Conservation (phyloP, 92 coral and sea anemone species). For the Virgularia gustaviana region DNA sequence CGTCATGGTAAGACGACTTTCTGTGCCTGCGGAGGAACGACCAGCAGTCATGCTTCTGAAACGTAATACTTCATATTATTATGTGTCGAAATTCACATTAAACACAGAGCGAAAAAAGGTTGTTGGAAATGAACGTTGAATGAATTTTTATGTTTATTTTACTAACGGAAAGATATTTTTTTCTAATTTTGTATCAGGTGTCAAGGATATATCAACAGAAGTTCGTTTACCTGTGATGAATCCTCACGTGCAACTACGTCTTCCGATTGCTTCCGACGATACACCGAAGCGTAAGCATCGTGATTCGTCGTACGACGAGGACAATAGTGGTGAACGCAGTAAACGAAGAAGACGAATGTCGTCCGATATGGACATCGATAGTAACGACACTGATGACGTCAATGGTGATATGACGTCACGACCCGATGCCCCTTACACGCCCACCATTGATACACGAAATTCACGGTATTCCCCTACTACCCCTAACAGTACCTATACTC, state of each 20-base stretch:
- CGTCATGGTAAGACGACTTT: too few relatives aligned
- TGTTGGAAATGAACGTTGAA: neutral
- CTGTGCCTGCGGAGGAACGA: too few relatives aligned
- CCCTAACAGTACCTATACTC: slow-evolving; percentile 1
- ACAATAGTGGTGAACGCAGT: slow-evolving; percentile 5
- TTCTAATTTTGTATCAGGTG: slow-evolving; percentile 42
- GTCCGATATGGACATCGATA: slow-evolving; percentile 86
- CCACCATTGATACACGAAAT: neutral
- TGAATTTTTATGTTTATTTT: neutral
- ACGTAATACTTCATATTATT: too few relatives aligned
- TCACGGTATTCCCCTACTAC: neutral
- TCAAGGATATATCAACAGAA: slow-evolving; percentile 51
- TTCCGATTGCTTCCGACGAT: slow-evolving; percentile 16
- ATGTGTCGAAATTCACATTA: too few relatives aligned
- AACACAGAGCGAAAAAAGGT: neutral
- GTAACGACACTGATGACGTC: slow-evolving; percentile 38
- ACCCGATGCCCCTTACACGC: neutral
- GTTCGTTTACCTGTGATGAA: slow-evolving; percentile 64
- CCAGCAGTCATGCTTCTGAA: too few relatives aligned
- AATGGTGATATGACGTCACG: neutral
- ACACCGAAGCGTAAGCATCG: neutral
- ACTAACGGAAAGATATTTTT: neutral
- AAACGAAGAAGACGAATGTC: slow-evolving; percentile 58
- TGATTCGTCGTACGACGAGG: neutral
- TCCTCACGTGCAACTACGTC: slow-evolving; percentile 58